Conservation (phyloP, 2,113 vertebrate genomes). For the Pomatostomus ruficeps region DNA sequence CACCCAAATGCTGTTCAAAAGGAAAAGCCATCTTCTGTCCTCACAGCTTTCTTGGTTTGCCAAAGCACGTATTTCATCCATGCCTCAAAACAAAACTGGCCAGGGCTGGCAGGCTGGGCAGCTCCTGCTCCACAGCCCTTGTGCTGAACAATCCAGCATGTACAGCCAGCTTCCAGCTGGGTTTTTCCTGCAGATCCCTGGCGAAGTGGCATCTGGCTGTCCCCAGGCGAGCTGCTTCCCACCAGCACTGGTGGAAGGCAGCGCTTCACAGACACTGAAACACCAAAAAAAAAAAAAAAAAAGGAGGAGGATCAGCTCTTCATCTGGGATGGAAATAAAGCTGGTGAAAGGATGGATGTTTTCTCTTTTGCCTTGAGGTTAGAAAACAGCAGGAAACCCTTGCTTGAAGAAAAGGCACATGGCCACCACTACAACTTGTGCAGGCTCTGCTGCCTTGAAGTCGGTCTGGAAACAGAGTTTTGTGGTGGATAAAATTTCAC, state of each 20-base stretch:
- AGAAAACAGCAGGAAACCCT: slow-evolving; percentile 49
- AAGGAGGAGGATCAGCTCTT: not conserved
- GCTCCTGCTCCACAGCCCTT: not conserved
- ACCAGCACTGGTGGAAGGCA: not conserved
- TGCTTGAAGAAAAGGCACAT: slow-evolving; percentile 47
- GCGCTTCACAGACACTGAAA: not conserved
- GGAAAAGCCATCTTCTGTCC: not conserved
- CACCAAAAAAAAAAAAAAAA: not conserved
- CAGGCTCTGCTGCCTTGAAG: slow-evolving; percentile 24
- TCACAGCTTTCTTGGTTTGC: not conserved
- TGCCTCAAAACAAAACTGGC: not conserved
- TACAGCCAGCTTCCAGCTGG: not conserved
- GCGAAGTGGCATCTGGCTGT: not conserved
- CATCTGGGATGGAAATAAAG: slow-evolving; percentile 49
- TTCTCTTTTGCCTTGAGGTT: slow-evolving; percentile 60
- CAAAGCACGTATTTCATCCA: not conserved
- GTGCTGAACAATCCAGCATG: not conserved
- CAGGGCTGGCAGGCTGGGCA: not conserved
- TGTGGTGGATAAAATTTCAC: not conserved
- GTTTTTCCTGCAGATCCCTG: not conserved
- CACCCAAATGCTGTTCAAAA: not conserved
- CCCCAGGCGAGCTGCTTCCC: not conserved
- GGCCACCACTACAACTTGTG: slow-evolving; percentile 8
- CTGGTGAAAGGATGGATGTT: slow-evolving; percentile 52
- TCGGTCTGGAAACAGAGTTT: not conserved